Conservation (phyloP, 2,888 invertebrate species). For the Temnothorax unifasciatus region DNA sequence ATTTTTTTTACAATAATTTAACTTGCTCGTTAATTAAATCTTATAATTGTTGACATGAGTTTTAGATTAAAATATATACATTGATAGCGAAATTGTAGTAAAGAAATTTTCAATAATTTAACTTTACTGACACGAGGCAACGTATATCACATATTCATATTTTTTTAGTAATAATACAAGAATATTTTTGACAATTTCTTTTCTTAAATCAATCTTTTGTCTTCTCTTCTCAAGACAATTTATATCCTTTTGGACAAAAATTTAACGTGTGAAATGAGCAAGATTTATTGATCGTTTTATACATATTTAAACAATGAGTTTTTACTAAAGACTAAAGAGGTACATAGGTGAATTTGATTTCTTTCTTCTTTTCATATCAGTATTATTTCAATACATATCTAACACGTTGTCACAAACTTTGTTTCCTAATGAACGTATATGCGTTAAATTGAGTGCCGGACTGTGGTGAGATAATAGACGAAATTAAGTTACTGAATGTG, state of each 20-base stretch:
- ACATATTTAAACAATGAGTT: neutral
- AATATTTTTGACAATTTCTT: neutral
- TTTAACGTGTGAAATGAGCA: neutral
- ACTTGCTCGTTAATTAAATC: neutral
- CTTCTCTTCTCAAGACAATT: neutral
- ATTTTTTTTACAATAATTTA: neutral
- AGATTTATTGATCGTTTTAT: neutral
- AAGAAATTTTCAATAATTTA: neutral
- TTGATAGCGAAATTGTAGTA: neutral
- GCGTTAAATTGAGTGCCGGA: neutral
- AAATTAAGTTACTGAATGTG: slow-evolving; percentile 34
- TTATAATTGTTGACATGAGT: neutral
- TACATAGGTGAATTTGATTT: neutral
- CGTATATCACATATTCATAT: neutral
- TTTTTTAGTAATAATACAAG: neutral
- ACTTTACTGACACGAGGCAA: neutral
- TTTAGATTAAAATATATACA: neutral
- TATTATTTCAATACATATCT: neutral
- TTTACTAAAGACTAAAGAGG: neutral
- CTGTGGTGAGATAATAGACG: neutral
- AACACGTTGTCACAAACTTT: neutral
- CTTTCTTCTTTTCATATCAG: neutral
- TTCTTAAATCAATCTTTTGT: neutral
- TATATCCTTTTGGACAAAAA: neutral
- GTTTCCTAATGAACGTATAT: neutral